Base-by-base conservation (phyloP, 2,113 vertebrate genomes). In the Thunnus maccoyii region DNA sequence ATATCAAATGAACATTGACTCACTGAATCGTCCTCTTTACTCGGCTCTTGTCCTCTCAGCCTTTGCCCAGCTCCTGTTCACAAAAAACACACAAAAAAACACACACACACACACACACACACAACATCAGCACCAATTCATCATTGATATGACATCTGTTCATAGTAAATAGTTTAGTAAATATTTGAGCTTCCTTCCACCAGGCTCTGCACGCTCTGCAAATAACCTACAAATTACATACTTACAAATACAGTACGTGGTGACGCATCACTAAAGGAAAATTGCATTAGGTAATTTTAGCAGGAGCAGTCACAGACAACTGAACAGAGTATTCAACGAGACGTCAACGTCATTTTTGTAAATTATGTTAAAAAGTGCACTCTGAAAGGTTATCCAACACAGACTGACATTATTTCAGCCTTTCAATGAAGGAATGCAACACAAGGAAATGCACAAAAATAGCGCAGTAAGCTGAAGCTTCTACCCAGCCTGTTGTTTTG, bases 1-100 rank as follows among this genome's bases (percentile, higher is more conserved):
- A 77, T 16, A 32, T 2, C 3, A 61, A 13, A 20, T 12, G 2
- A 47, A 14, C 15, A 16, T 64, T 57, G 15, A 93, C 95, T 95
- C 66, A 95, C 95, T 64, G 94, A 95, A 51, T 94, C 81, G 86
- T 94, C 93, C 22, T 91, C 91, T 64, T 85, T 56, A 0, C 87
- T 82, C 0, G 89, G 88, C 77, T 95, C 95, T 41, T 94, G 91
- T 57, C 86, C 95, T 20, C 85, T 90, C 41, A 95, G 85, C 83
- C 94, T 74, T 41, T 93, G 87, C 14, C 91, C 93, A 17, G 82
- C 85, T 72, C 92, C 95, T 96, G 88, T 79, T 77, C 12, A 83
- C 3, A 69, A 47, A 80, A 27, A 16, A 30, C 27, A 30, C 27
- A 30, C 41, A 85, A 0, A 61, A 9, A 65, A n/a, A n/a, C n/a